Evolutionary conservation across 2,888 invertebrate species (phyloP), one percentile per base, ranked within the genome.

Genomic region (Scrobipalpa atriplicella): DNA sequence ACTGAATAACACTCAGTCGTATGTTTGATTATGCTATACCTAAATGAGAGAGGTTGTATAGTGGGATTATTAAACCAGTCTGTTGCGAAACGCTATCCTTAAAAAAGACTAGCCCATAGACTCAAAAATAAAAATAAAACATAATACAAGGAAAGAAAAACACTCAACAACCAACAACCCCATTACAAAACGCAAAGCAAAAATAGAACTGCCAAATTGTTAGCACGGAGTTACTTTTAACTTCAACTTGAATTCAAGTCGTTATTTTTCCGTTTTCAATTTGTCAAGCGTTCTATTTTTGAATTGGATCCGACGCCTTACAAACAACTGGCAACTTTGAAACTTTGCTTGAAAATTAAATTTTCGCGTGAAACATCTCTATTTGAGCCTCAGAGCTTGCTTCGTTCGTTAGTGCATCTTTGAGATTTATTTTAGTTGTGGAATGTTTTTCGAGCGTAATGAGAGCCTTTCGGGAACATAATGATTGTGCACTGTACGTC

Each of bases 321-420:
- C 58, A 36, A 58, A 58, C 9, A 58, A 36, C 58, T n/a, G n/a
- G 16, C 6, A 38, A 38, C 58, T 38, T 13, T 16, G 8, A 58
- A 58, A 58, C 16, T 58, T 58, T 29, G 16, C 29, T 36, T 21
- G 19, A 13, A 38, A 58, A 38, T 58, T 38, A 16, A 58, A 58
- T 58, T 58, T 58, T 56, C 21, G 21, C 54, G 19, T 21, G 21
- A 56, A 19, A 2, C 19, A 19, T 52, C 18, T 52, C 52, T 19
- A 52, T 52, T 52, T 19, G 10, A 52, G 19, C 52, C 7, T 19
- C 1, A 3, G 9, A 19, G 21, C 54, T 10, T 54, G 19, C 19
- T 54, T 56, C 54, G 54, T 56, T 56, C 21, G 54, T 56, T 21
- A 29, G 29, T 56, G 21, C 54, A 56, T 13, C 21, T 56, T 13